A percentile compares a stretch with the other conserved stretches of the same genome.
Evolutionary conservation across 1,140 invertebrate species (phyloP).

Genomic region (Musca domestica): DNA sequence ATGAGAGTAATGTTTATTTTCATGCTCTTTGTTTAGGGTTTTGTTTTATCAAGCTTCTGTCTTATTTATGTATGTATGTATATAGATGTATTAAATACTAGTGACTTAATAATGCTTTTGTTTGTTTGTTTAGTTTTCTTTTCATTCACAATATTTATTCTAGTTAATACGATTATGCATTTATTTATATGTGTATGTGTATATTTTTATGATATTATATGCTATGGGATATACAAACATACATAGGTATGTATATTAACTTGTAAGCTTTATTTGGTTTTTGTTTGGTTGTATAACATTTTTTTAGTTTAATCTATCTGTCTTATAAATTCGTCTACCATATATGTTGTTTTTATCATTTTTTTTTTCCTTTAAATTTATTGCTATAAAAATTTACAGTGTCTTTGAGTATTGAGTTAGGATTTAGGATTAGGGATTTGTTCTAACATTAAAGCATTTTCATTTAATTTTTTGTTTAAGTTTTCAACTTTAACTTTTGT

Average conservation of each 20-base stretch:
- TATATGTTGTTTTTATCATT: not conserved
- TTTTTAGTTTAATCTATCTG: not conserved
- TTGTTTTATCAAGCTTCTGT: not conserved
- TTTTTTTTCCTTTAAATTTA: not conserved
- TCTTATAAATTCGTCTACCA: constrained; percentile 14
- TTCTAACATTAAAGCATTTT: too few species aligned
- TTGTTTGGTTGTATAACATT: too few species aligned
- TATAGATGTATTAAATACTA: not conserved
- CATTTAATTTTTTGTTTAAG: constrained; percentile 1
- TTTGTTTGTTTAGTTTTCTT: too few species aligned
- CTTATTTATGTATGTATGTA: too few species aligned
- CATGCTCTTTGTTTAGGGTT: not conserved
- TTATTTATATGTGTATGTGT: constrained; percentile 5
- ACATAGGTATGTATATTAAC: not conserved
- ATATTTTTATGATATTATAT: not conserved
- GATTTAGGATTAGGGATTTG: too few species aligned
- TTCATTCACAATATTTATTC: too few species aligned
- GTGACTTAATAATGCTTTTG: constrained; percentile 3
- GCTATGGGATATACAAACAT: too few species aligned
- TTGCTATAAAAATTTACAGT: constrained; percentile 7
- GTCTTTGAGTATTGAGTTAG: not conserved
- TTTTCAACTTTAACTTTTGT: constrained; percentile 16
- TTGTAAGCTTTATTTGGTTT: too few species aligned
- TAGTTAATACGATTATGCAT: too few species aligned
- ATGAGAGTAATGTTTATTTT: not conserved